Evolutionary conservation across 2,888 invertebrate genomes (phyloP).

Genomic region (Parnassius orleans): DNA sequence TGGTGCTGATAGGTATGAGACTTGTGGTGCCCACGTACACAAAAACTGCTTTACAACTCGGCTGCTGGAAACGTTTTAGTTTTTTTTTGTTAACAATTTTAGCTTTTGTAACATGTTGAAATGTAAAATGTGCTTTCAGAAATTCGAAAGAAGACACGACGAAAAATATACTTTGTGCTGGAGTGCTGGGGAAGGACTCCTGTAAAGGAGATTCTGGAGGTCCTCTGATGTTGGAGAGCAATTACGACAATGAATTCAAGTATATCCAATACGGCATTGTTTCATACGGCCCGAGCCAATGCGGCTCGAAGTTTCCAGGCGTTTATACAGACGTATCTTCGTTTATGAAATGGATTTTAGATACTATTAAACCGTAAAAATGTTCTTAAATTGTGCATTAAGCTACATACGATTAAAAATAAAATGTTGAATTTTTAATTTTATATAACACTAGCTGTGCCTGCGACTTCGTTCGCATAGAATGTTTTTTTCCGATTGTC

Average conservation of each 20-base stretch:
- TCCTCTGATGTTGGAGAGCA: slow-evolving; percentile 68
- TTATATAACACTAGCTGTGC: not conserved
- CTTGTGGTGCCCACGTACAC: too few species aligned
- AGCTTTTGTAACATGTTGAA: too few species aligned
- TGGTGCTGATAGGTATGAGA: too few species aligned
- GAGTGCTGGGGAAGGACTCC: slow-evolving; percentile 75
- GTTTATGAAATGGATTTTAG: slow-evolving; percentile 61
- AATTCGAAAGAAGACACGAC: slow-evolving; percentile 10
- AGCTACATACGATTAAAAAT: too few species aligned
- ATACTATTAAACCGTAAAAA: slow-evolving; percentile 36
- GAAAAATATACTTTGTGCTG: slow-evolving; percentile 50
- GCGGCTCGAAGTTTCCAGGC: slow-evolving; percentile 57
- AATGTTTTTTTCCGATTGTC: not conserved
- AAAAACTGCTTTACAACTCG: too few species aligned
- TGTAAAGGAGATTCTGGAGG: slow-evolving; percentile 85
- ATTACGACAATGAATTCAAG: slow-evolving; percentile 23
- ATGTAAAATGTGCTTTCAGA: slow-evolving; percentile 4
- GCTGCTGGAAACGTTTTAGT: too few species aligned
- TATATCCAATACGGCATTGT: slow-evolving; percentile 46
- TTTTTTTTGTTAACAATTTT: too few species aligned
- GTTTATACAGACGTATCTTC: slow-evolving; percentile 63
- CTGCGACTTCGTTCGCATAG: too few species aligned
- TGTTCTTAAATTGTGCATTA: not conserved
- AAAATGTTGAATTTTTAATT: too few species aligned
- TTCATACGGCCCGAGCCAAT: slow-evolving; percentile 36